A percentile compares a stretch with the other conserved stretches of the same genome.
These are phyloP conservation scores for Lanius ludovicianus DNA, from an alignment of 2,113 vertebrate genomes.

Conservation along the genomic window DNA sequence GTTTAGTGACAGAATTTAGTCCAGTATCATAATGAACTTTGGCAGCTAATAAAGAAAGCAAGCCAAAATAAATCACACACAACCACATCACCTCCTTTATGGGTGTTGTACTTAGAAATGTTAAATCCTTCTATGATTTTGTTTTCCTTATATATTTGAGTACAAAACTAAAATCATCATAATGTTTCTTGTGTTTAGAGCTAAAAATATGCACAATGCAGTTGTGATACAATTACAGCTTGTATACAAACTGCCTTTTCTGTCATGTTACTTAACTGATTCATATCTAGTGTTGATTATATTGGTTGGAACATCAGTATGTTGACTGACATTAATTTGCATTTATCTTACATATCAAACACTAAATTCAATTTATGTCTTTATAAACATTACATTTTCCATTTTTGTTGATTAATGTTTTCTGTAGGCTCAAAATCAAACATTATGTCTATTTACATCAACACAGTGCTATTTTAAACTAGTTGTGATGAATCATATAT, in stretches of 20 bases:
- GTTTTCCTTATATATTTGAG: neutral
- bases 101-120: neutral
- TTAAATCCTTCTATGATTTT: neutral
- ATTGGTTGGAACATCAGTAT: neutral
- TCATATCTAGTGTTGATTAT: neutral
- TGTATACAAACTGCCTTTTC: neutral
- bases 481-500: neutral
- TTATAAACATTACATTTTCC: neutral
- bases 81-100: neutral
- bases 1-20: neutral
- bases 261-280: neutral
- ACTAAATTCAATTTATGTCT: neutral
- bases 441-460: neutral
- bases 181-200: neutral
- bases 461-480: neutral
- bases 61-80: neutral
- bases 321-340: neutral
- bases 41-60: neutral
- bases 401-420: neutral
- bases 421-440: neutral
- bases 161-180: neutral
- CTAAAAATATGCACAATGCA: neutral
- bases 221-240: neutral
- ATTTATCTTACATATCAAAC: neutral
- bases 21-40: neutral